Conservation (phyloP, 2,797 vertebrate species). For the Halcyon leucocephala region DNA sequence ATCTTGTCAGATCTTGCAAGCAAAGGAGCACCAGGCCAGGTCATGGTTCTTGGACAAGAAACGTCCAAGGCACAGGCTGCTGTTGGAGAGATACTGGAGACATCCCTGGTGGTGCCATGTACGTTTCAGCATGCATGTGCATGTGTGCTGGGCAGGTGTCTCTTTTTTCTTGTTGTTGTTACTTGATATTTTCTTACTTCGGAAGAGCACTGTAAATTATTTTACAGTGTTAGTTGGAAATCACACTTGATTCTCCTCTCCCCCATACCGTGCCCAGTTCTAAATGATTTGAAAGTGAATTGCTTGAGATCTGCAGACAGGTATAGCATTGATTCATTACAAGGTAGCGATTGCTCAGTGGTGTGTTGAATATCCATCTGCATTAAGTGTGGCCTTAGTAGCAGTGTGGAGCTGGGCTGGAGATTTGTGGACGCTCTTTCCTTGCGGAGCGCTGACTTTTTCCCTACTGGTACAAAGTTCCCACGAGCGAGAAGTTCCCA, state of each 20-base stretch:
- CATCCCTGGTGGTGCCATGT: not conserved
- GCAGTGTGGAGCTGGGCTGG: not conserved
- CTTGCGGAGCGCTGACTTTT: fast-evolving
- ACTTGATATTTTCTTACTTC: not conserved
- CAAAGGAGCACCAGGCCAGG: not conserved
- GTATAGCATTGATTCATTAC: not conserved
- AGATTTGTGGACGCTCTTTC: not conserved
- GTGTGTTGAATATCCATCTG: not conserved
- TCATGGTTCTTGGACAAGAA: not conserved
- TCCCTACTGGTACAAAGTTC: not conserved
- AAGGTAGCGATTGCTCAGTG: not conserved
- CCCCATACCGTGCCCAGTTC: fast-evolving
- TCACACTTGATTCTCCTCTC: not conserved
- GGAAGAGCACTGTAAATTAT: not conserved
- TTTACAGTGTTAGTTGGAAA: not conserved
- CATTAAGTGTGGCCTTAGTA: not conserved
- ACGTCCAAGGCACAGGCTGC: not conserved
- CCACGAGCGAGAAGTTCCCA: not conserved
- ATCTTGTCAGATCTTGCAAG: not conserved
- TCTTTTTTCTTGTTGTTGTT: not conserved
- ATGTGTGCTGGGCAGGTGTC: not conserved
- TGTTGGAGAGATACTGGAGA: not conserved
- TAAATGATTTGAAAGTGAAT: not conserved
- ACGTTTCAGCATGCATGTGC: not conserved
- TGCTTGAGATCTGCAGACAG: not conserved